phyloP scores from a whole-genome alignment of 2,888 invertebrate genomes.

The Chrysopilus asiliformis region DNA sequence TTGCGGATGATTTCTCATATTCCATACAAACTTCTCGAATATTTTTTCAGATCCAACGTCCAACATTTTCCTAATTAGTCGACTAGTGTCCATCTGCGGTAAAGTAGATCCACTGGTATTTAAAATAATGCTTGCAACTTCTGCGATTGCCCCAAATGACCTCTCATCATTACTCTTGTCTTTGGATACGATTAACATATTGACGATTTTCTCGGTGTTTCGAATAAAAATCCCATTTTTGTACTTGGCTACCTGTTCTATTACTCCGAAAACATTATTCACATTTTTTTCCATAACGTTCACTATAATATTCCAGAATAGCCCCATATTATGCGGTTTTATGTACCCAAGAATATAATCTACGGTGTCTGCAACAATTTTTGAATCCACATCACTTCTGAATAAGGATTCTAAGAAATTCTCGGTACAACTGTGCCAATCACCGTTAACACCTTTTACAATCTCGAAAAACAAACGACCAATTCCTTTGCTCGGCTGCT shows the following conservation, averaged over 20 bases:
- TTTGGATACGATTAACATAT: too few relatives aligned
- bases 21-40: conserved; percentile 50
- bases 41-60: conserved; percentile 42
- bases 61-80: conserved; percentile 51
- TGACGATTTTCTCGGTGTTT: too few relatives aligned
- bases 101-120: conserved; percentile 48
- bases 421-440: conserved; percentile 74
- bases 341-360: conserved; percentile 49
- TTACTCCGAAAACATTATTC: conserved; percentile 16
- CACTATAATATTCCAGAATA: conserved; percentile 57
- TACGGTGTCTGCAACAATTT: conserved; percentile 52
- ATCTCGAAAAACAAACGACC: conserved; percentile 83
- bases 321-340: conserved; percentile 45
- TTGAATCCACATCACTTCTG: conserved; percentile 39
- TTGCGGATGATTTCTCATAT: conserved; percentile 49
- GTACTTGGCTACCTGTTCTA: too few relatives aligned
- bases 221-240: too few relatives aligned
- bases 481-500: conserved; percentile 52
- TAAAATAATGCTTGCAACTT: conserved; percentile 46
- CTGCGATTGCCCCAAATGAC: conserved; percentile 25
- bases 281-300: conserved; percentile 37
- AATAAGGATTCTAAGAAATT: conserved; percentile 55
- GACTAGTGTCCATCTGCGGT: conserved; percentile 58
- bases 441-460: conserved; percentile 64
- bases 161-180: conserved; percentile 2